Evolutionary conservation across 2,888 invertebrate genomes (phyloP).

Genomic region (Volucella zonaria): DNA sequence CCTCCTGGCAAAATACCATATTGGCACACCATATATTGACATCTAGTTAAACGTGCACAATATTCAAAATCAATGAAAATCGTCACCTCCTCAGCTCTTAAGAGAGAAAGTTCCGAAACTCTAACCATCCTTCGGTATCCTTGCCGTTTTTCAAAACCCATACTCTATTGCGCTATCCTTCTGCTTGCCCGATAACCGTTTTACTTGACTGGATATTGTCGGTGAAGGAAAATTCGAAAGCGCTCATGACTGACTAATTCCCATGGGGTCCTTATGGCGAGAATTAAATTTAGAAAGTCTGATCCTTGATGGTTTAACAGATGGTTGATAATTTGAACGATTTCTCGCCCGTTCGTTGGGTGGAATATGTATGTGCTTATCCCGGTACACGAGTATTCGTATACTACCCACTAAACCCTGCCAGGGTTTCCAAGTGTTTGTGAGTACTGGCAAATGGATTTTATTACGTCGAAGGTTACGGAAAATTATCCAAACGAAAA

Average conservation of each 20-base stretch:
- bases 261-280: slow-evolving; percentile 50
- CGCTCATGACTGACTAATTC: slow-evolving; percentile 60
- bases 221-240: slow-evolving; percentile 37
- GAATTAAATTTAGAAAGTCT: slow-evolving; percentile 68
- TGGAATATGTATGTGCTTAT: neutral
- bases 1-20: slow-evolving; percentile 37
- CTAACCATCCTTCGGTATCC: slow-evolving; percentile 3
- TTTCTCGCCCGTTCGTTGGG: slow-evolving; percentile 20
- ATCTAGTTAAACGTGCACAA: slow-evolving; percentile 55
- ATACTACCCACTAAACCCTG: neutral
- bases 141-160: neutral
- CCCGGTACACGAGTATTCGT: neutral
- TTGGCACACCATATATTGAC: slow-evolving; percentile 65
- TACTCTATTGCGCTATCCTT: neutral
- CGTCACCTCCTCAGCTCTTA: slow-evolving; percentile 45
- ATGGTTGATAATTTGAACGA: slow-evolving; percentile 72
- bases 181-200: neutral
- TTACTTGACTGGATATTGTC: neutral
- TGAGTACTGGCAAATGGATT: slow-evolving; percentile 59
- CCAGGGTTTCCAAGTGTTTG: slow-evolving; percentile 34
- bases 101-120: neutral
- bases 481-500: slow-evolving; percentile 53
- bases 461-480: slow-evolving; percentile 57
- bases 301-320: slow-evolving; percentile 72
- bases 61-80: slow-evolving; percentile 68